Evolutionary conservation across 1,140 invertebrate genomes (phyloP).

Genomic region (Luehdorfia chinensis): DNA sequence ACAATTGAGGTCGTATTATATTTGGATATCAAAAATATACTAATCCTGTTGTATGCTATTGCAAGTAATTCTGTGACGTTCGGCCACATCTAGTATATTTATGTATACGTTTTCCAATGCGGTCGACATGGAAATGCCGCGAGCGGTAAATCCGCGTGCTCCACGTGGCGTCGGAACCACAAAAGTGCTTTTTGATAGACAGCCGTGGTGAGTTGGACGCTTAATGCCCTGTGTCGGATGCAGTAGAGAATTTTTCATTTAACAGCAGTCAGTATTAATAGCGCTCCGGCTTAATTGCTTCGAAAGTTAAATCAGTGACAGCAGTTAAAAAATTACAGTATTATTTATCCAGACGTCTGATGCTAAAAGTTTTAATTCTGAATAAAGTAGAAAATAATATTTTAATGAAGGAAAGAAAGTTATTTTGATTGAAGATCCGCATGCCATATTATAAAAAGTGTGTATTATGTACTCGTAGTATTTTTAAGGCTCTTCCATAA

Average conservation of each 20-base stretch:
- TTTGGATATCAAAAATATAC: too few species aligned
- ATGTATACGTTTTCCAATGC: conserved; percentile 24
- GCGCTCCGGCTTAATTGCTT: background rate
- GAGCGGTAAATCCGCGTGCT: conserved; percentile 47
- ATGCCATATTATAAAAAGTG: too few species aligned
- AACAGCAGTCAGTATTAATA: conserved; percentile 16
- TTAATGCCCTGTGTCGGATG: conserved; percentile 40
- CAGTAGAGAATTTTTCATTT: conserved; percentile 42
- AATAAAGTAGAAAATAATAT: too few species aligned
- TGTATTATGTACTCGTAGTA: too few species aligned
- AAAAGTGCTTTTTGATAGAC: conserved; percentile 63
- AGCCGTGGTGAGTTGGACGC: conserved; percentile 28
- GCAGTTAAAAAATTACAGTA: background rate
- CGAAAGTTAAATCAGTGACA: background rate
- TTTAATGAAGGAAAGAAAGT: too few species aligned
- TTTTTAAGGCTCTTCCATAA: too few species aligned
- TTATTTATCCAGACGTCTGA: background rate
- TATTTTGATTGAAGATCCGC: too few species aligned
- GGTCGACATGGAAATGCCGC: conserved; percentile 47
- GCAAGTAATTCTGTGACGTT: too few species aligned
- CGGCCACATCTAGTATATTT: conserved; percentile 10
- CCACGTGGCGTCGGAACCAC: conserved; percentile 47
- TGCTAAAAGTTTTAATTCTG: too few species aligned
- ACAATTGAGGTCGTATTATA: too few species aligned
- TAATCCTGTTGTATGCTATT: too few species aligned